Evolutionary conservation across 2,113 vertebrate species (phyloP), one percentile per base, ranked within the genome.

Genomic region (Cyphomyrus discorhynchus): DNA sequence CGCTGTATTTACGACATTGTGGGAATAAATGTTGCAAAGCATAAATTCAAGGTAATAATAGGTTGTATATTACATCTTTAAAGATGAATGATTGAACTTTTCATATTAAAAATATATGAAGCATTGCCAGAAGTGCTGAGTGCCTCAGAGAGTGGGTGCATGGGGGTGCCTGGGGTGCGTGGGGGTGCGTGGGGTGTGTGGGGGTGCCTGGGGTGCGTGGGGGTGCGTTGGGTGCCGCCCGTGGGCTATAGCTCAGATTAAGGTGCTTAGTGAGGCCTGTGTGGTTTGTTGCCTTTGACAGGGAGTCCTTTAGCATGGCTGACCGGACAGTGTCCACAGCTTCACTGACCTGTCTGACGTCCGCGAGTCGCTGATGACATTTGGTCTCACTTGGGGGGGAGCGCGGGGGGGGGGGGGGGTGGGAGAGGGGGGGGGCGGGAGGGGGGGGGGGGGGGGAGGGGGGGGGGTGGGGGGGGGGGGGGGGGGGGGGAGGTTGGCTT

Each of bases 381-480:
- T 42, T 42, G 39, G 0, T 42, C 39, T 42, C 39, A 3, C 39
- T 42, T 42, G 35, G 1, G 0, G 70, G 5, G 11, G 11, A 1
- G n/a, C 4, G 66, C 9, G 7, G 1, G 35, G 35, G 35, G 35
- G 35, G 35, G 35, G 35, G 31, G 35, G 35, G 35, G 31, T n/a
- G n/a, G n/a, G n/a, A n/a, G n/a, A n/a, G n/a, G n/a, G 31, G 31
- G 31, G 3, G n/a, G 4, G 66, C 2, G 7, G 1, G 35, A 0
- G 0, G 70, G 13, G 31, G 11, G 3, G n/a, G 7, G 1, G 35
- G 1, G 0, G 70, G 5, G 31, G 11, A 1, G 10, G 4, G 66
- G 3, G 8, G 2, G 2, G 39, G 39, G 35, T 0, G 0, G 70
- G 13, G 31, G 11, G 3, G n/a, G 7, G 1, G 35, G 1, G 0